Evolutionary conservation across 2,797 vertebrate genomes (phyloP), one percentile per base, ranked within the genome.

Genomic region (Salmo trutta): DNA sequence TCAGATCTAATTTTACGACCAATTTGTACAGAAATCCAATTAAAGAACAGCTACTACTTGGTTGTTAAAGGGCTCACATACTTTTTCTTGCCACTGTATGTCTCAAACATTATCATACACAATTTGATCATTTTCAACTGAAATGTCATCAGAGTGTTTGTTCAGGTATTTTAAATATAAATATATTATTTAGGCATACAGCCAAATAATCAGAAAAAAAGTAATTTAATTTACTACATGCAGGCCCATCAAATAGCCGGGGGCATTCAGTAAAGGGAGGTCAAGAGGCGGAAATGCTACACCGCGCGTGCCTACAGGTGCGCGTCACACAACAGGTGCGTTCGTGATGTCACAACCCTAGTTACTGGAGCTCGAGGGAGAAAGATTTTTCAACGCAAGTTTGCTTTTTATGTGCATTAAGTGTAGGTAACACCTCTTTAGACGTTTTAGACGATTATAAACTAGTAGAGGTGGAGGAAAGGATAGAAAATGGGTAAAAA

Each of bases 401-500:
- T 79, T 41, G 79, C 75, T 33, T 71, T 24, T 68, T 12, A 70
- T 75, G 59, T 54, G 17, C 51, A 27, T 17, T 10, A 19, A 5
- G 14, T 41, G 17, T 14, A 14, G 36, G 90, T 91, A 85, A 52
- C 19, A 4, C 27, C 2, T 54, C 27, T 47, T 24, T 36, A 56
- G 41, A 12, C 3, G 3, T 54, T 54, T 72, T 31, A 54, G 21
- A 29, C 19, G 8, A 24, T 15, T 56, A 31, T 74, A 0, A 1
- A 74, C 3, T 14, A 73, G 51, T 36, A 59, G 56, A 74, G 52
- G 80, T 51, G 73, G 73, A 69, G n/a, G 53, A 31, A 52, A 4
- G 73, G 36, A 14, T 21, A 71, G 52, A 68, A 73, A 75, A 94
- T 94, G 93, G 90, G 91, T 5, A 91, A 88, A 83, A 91, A 87